Percentiles rank a stretch among this genome's conserved stretches.
These are phyloP conservation scores for Caenorhabditis afra DNA, from an alignment of 2,888 invertebrate genomes.

Conservation along the genomic window DNA sequence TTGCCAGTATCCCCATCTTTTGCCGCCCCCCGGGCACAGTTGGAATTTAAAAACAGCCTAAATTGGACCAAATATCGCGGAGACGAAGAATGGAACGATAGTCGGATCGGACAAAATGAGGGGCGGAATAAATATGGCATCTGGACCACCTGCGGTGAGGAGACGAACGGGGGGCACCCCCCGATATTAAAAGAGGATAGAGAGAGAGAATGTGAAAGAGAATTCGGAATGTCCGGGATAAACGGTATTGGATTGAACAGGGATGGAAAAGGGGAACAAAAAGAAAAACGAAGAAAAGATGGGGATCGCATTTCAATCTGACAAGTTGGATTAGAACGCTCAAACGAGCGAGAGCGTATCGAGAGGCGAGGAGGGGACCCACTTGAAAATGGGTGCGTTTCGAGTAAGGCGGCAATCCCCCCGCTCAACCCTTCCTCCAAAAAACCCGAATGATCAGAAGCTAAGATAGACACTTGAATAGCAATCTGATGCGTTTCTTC, in stretches of 20 bases:
- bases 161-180: conserved; percentile 44
- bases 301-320: conserved; percentile 50
- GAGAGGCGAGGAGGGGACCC: neutral
- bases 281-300: neutral
- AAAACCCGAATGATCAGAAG: conserved; percentile 29
- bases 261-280: neutral
- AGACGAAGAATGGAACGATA: no score
- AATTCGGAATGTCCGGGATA: neutral
- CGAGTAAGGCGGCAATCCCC: conserved; percentile 20
- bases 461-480: conserved; percentile 35
- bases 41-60: neutral
- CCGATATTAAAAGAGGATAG: no score
- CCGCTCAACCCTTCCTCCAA: neutral
- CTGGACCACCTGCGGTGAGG: conserved; percentile 56
- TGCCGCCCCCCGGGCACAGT: no score
- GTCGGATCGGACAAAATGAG: no score
- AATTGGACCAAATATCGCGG: neutral
- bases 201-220: conserved; percentile 12
- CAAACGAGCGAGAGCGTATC: conserved; percentile 7
- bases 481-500: conserved; percentile 38
- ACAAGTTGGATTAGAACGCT: conserved; percentile 52
- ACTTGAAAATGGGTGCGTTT: conserved; percentile 56
- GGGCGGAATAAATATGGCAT: conserved; percentile 36
- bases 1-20: no score
- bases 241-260: conserved; percentile 32